phyloP scores from a whole-genome alignment of 2,888 invertebrate species.

The Tolmerus cingulatus region DNA sequence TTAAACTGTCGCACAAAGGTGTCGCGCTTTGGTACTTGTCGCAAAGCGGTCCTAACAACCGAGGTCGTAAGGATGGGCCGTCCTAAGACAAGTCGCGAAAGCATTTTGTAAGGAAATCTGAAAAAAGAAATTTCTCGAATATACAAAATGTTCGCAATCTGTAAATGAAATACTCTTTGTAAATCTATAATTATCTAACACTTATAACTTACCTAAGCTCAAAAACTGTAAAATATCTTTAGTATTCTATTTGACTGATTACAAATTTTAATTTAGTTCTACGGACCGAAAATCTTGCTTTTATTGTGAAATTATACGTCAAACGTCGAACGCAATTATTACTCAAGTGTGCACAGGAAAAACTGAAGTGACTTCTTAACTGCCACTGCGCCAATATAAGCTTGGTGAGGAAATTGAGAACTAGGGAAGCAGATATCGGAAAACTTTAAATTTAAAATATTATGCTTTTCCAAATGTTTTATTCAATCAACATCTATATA shows the following conservation, averaged over 20 bases:
- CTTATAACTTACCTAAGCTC: background rate
- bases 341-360: background rate
- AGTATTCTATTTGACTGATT: background rate
- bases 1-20: conserved; percentile 67
- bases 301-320: background rate
- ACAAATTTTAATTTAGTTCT: background rate
- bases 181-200: background rate
- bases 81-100: conserved; percentile 64
- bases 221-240: background rate
- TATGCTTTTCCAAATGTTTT: no score
- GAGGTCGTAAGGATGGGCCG: conserved; percentile 42
- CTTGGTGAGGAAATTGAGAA: background rate
- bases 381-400: background rate
- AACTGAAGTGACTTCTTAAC: background rate
- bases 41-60: conserved; percentile 35
- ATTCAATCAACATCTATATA: no score
- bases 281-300: background rate
- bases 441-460: no score
- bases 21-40: conserved; percentile 47
- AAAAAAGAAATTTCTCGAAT: conserved; percentile 24
- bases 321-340: background rate
- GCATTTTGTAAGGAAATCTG: conserved; percentile 58
- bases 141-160: background rate
- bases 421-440: background rate
- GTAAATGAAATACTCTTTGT: background rate